These are phyloP conservation scores for Pristionchus exspectatus DNA, from an alignment of 2,888 invertebrate species.

Conservation along the genomic window DNA sequence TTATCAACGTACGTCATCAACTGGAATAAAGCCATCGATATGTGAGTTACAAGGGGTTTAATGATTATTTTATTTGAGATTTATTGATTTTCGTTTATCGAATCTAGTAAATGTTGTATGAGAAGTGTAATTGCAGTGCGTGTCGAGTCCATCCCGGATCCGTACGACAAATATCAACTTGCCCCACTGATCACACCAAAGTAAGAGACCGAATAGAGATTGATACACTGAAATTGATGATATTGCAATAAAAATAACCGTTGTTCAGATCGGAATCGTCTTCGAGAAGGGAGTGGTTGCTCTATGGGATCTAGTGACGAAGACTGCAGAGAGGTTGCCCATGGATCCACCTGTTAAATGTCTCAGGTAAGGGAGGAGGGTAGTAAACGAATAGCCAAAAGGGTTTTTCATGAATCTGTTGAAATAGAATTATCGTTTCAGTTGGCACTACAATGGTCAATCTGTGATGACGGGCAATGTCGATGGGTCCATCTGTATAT, in stretches of 20 bases:
- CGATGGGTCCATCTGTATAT: constrained; percentile 95
- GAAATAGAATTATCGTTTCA: constrained; percentile 26
- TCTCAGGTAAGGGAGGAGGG: constrained; percentile 57
- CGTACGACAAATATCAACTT: constrained; percentile 96
- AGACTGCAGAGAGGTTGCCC: constrained; percentile 85
- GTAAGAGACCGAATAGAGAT: background rate
- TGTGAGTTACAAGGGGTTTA: constrained; percentile 83
- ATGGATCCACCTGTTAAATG: constrained; percentile 74
- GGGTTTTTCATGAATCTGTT: background rate
- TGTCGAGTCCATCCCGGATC: constrained; percentile 94
- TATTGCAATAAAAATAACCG: background rate
- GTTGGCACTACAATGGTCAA: constrained; percentile 98
- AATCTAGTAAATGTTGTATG: too few relatives aligned
- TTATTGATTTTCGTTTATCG: too few relatives aligned
- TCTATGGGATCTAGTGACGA: constrained; percentile 94
- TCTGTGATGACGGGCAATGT: constrained; percentile 94
- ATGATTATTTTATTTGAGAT: too few relatives aligned
- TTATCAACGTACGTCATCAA: constrained; percentile 98
- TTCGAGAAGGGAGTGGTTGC: constrained; percentile 95
- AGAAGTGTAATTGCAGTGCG: constrained; percentile 63
- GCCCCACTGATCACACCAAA: constrained; percentile 87
- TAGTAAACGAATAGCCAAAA: too few relatives aligned
- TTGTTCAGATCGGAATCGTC: constrained; percentile 87
- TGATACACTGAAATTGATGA: background rate
- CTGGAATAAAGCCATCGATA: constrained; percentile 99